phyloP scores from a whole-genome alignment of 2,888 invertebrate species.

The Globia sparganii region DNA sequence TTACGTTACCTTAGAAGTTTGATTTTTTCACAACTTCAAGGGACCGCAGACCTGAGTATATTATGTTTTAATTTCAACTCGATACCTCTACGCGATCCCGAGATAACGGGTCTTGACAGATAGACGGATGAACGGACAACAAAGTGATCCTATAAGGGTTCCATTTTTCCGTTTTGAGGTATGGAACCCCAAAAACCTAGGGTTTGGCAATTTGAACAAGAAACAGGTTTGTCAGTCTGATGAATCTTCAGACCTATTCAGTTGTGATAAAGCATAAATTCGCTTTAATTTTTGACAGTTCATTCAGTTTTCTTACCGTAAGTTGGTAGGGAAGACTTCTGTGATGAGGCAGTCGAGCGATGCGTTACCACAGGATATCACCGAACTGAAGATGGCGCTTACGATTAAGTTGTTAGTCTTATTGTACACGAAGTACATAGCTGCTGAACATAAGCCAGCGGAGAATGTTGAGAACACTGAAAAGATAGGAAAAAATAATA shows the following conservation, averaged over 20 bases:
- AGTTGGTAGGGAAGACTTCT: conserved; percentile 97
- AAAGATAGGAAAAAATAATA: conserved; percentile 66
- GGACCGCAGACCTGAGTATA: too few species aligned
- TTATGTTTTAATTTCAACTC: too few species aligned
- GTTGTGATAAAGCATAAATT: conserved; percentile 4
- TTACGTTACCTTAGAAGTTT: too few species aligned
- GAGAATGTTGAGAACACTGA: conserved; percentile 96
- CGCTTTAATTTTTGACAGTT: background rate
- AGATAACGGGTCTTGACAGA: too few species aligned
- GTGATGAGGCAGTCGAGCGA: conserved; percentile 97
- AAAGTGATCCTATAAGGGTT: too few species aligned
- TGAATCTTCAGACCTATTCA: background rate
- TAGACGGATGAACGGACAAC: too few species aligned
- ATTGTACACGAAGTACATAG: conserved; percentile 96
- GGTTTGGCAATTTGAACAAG: background rate
- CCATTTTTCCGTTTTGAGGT: too few species aligned
- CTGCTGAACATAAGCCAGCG: conserved; percentile 95
- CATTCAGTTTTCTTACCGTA: conserved; percentile 90
- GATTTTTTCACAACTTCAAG: too few species aligned
- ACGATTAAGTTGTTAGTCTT: conserved; percentile 95
- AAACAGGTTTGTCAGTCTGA: background rate
- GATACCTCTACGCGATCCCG: too few species aligned
- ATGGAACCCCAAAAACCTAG: too few species aligned
- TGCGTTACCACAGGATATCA: conserved; percentile 96
- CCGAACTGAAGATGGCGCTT: conserved; percentile 96